phyloP scores from a whole-genome alignment of 2,113 vertebrate species.

The Petromus typicus region DNA sequence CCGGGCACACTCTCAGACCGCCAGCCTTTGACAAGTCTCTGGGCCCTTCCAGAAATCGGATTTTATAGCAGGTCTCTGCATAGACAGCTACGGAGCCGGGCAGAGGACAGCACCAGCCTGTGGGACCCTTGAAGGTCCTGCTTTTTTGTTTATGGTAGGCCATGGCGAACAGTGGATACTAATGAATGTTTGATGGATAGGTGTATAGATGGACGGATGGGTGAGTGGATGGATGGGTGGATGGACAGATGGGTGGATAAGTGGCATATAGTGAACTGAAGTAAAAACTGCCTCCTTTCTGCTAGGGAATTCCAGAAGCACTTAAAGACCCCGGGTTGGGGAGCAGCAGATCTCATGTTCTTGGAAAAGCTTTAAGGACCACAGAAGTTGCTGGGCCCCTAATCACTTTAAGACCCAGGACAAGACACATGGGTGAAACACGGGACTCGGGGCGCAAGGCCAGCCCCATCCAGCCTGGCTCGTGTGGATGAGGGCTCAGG shows the following conservation, averaged over 20 bases:
- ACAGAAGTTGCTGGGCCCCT: background rate
- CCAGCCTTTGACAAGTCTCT: background rate
- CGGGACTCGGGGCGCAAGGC: no score
- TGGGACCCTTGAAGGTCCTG: background rate
- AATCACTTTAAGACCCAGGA: background rate
- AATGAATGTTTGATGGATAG: background rate
- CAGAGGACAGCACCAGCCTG: background rate
- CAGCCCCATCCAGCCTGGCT: background rate
- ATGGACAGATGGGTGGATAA: background rate
- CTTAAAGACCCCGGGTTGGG: background rate
- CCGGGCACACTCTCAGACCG: background rate
- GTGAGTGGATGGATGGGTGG: background rate
- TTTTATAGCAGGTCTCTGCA: background rate
- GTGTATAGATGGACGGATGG: background rate
- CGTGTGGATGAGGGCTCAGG: background rate
- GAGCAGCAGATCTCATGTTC: background rate
- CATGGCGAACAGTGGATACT: background rate
- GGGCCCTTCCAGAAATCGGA: slow-evolving; percentile 4
- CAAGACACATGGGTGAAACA: background rate
- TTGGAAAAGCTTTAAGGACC: background rate
- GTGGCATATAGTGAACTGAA: background rate
- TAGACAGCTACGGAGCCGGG: background rate
- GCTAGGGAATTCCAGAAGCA: background rate
- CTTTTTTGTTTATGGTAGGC: background rate
- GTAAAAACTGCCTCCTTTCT: background rate